These are phyloP conservation scores for Lagria hirta DNA, from an alignment of 2,888 invertebrate genomes.

Conservation along the genomic window DNA sequence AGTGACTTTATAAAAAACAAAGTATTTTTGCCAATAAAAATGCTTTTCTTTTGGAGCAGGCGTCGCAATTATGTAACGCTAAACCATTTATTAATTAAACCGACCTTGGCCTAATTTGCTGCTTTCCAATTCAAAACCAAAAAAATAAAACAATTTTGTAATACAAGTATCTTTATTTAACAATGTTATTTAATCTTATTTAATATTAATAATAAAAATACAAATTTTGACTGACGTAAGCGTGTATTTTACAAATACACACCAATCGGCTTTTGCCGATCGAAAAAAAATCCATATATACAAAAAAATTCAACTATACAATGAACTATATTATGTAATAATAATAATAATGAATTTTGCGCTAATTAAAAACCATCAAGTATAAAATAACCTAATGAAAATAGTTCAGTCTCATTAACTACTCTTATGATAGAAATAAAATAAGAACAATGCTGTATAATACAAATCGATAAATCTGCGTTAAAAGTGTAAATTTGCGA, in stretches of 20 bases:
- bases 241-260: slow-evolving; percentile 8
- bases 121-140: too few species aligned
- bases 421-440: slow-evolving; percentile 13
- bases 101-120: too few species aligned
- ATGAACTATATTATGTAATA: too few species aligned
- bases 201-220: slow-evolving; percentile 44
- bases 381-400: slow-evolving; percentile 9
- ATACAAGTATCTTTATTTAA: slow-evolving; percentile 25
- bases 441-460: slow-evolving; percentile 11
- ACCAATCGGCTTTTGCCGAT: slow-evolving; percentile 9
- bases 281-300: slow-evolving; percentile 6
- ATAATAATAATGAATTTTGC: slow-evolving; percentile 2
- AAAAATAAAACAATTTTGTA: too few species aligned
- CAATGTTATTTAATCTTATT: too few species aligned
- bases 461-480: slow-evolving; percentile 7
- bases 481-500: background rate
- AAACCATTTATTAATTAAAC: slow-evolving; percentile 3
- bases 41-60: too few species aligned
- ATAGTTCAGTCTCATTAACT: slow-evolving; percentile 22
- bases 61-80: too few species aligned
- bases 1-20: too few species aligned
- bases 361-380: slow-evolving; percentile 5
- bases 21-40: too few species aligned
- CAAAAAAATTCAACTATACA: slow-evolving; percentile 8
- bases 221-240: slow-evolving; percentile 40